Evolutionary conservation across 2,888 invertebrate genomes (phyloP).

Genomic region (Scrobipalpa costella): DNA sequence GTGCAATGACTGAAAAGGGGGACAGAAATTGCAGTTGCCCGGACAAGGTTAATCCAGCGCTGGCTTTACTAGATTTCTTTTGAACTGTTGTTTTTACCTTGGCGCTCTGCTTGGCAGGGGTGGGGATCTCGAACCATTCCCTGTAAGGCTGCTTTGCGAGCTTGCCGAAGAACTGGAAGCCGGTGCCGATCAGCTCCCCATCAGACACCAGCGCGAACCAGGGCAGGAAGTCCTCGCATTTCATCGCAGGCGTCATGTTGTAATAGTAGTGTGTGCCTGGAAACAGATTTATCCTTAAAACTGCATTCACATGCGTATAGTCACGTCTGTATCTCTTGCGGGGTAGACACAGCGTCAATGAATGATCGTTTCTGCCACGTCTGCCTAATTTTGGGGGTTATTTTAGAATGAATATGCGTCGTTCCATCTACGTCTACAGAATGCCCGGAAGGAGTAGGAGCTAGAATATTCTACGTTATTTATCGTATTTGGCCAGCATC

Average conservation of each 20-base stretch:
- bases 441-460: no score
- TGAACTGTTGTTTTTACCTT: constrained; percentile 41
- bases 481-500: no score
- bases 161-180: constrained; percentile 58
- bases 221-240: constrained; percentile 57
- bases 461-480: no score
- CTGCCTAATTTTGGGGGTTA: no score
- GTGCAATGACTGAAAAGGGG: no score
- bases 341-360: neutral
- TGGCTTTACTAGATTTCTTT: no score
- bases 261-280: constrained; percentile 65
- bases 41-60: no score
- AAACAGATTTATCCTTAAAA: neutral
- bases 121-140: constrained; percentile 57
- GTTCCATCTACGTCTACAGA: no score
- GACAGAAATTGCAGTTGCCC: no score
- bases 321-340: neutral
- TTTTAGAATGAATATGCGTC: no score
- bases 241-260: constrained; percentile 55
- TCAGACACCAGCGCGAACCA: constrained; percentile 61
- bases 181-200: constrained; percentile 57
- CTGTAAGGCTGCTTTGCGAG: constrained; percentile 40
- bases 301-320: neutral
- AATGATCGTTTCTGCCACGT: no score
- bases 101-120: constrained; percentile 36